A percentile compares a stretch with the other conserved stretches of the same genome.
Conservation (phyloP, 2,888 invertebrate genomes). For the Digitonthophagus gazella region DNA sequence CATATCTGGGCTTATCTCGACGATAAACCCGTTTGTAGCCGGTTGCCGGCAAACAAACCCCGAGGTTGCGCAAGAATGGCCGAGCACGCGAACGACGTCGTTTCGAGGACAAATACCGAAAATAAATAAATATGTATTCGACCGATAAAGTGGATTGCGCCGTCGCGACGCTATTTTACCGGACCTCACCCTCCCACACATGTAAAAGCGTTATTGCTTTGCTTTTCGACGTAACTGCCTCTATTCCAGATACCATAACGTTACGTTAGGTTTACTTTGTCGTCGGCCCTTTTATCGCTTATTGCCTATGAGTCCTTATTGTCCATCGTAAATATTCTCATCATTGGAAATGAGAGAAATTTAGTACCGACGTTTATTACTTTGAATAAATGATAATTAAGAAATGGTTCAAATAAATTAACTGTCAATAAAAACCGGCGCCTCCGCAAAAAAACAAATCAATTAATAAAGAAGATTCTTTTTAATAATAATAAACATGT, state of each 20-base stretch:
- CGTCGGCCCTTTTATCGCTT: background rate
- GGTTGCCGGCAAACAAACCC: background rate
- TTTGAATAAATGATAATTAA: background rate
- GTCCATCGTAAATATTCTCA: background rate
- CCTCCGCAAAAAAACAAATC: background rate
- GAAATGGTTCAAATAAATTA: background rate
- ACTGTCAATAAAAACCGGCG: background rate
- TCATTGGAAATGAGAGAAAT: background rate
- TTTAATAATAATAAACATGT: too few relatives aligned
- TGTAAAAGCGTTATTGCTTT: background rate
- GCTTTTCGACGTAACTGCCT: too few relatives aligned
- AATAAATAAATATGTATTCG: background rate
- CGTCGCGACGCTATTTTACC: background rate
- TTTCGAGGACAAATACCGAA: background rate
- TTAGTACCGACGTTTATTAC: background rate
- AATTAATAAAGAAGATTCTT: background rate
- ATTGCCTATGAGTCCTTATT: background rate
- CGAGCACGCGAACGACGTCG: background rate
- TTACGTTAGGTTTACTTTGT: background rate
- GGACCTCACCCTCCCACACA: background rate
- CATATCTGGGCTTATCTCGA: background rate
- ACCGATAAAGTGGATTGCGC: background rate
- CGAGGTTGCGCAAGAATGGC: background rate
- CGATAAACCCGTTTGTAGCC: background rate
- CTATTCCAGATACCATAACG: background rate